These are phyloP conservation scores for Cephalotes varians DNA, from an alignment of 2,888 invertebrate species.

Conservation along the genomic window DNA sequence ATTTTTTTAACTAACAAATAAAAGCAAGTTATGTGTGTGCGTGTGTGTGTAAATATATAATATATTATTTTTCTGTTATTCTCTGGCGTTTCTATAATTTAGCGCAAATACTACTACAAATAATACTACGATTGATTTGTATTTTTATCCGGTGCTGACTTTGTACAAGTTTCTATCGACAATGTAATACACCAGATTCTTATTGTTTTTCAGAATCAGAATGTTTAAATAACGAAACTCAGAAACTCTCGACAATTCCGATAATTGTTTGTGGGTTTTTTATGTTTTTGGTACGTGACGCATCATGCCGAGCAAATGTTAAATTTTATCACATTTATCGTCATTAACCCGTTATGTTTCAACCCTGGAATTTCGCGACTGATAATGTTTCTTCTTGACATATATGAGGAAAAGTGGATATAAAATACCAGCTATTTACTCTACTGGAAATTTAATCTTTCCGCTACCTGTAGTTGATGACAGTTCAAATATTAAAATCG, in stretches of 20 bases:
- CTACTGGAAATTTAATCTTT: conserved; percentile 17
- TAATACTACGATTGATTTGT: not conserved
- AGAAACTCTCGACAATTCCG: not conserved
- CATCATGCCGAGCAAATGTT: conserved; percentile 15
- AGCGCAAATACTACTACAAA: not conserved
- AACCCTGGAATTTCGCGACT: not conserved
- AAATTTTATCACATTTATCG: conserved; percentile 36
- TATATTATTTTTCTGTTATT: not conserved
- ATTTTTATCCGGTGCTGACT: not conserved
- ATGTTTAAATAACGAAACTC: conserved; percentile 12
- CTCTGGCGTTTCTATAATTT: not conserved
- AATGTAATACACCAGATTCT: not conserved
- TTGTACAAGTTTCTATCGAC: not conserved
- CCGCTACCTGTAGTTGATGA: not conserved
- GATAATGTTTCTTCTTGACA: not conserved
- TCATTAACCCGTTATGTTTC: conserved; percentile 3
- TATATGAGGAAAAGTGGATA: conserved; percentile 4
- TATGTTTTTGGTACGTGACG: not conserved
- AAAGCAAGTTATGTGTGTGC: no score
- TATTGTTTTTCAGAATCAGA: not conserved
- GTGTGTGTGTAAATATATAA: no score
- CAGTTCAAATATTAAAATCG: not conserved
- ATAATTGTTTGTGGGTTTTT: conserved; percentile 4
- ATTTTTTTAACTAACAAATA: not conserved
- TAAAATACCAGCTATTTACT: conserved; percentile 27